Base-by-base conservation (phyloP, 2,113 vertebrate species). In the Prinia subflava region DNA sequence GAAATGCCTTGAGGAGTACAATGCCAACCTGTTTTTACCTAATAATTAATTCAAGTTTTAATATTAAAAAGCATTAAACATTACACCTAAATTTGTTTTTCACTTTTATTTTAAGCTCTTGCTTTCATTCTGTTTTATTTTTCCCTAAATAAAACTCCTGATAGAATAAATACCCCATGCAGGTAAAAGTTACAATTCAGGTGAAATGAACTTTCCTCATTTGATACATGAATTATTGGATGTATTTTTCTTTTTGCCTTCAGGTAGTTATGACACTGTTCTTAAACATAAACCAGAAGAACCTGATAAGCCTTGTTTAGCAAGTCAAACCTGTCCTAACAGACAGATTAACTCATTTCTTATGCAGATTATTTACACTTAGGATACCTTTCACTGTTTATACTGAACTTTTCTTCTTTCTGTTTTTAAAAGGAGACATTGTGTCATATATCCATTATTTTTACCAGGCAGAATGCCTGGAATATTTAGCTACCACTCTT, bases 1-100 rank as follows among this genome's bases (percentile, higher is more conserved):
- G 81, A 96, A 97, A 98, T 92, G 94, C 96, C 95, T 96, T 93
- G 90, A 39, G 60, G 96, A 96, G 78, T 94, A 96, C 84, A 97
- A 96, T 22, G 94, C 67, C 84, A 89, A 79, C 57, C 74, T 76
- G 35, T 11, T 96, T 97, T 94, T 94, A 96, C 90, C 92, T 41
- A 90, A 83, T 46, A 90, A 89, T 27, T 92, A 86, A 53, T 92
- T 70, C 21, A 96, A 92, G 67, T 93, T 97, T 92, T 70, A 74
- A 77, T 69, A 30, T 60, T 75, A 10, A 31, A 75, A 82, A 64
- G 63, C 22, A 20, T 7, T 52, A 70, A 44, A 62, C 18, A 81
- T 94, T 31, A 28, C n/a, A 24, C 13, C 10, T 16, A 69, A 86
- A 94, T 96, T 96, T 90, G 90, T 95, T 95, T 17, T 57, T 91